Percentiles rank a stretch among this genome's conserved stretches.
These are phyloP conservation scores for Hylaeus anthracinus DNA, from an alignment of 1,140 invertebrate genomes.

Conservation along the genomic window DNA sequence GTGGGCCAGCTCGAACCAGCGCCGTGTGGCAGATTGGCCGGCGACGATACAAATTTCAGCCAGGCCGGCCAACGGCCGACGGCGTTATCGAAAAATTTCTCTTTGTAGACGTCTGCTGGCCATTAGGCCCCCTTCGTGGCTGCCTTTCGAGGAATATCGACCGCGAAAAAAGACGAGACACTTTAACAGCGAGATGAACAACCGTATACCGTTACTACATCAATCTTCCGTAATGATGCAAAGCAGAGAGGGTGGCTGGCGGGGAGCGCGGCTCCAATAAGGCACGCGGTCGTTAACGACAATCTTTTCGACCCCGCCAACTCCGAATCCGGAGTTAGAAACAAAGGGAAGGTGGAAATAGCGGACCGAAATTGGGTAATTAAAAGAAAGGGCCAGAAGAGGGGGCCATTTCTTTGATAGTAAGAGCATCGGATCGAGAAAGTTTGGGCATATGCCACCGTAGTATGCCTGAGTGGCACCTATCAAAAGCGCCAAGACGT, in stretches of 20 bases:
- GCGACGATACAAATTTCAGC: conserved; percentile 29
- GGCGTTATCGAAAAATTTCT: conserved; percentile 43
- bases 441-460: too few relatives aligned
- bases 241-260: conserved; percentile 23
- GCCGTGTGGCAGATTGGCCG: neutral
- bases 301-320: neutral
- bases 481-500: too few relatives aligned
- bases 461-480: too few relatives aligned
- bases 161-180: conserved; percentile 45
- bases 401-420: too few relatives aligned
- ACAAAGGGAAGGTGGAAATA: neutral
- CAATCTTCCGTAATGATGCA: conserved; percentile 53
- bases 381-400: too few relatives aligned
- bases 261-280: neutral
- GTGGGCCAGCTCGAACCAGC: neutral
- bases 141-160: conserved; percentile 42
- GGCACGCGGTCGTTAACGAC: conserved; percentile 26
- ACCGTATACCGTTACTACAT: conserved; percentile 48
- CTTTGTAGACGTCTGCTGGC: conserved; percentile 23
- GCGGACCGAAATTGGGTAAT: neutral
- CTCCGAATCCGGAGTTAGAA: neutral
- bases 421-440: too few relatives aligned
- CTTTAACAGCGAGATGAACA: conserved; percentile 46
- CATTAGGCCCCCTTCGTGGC: conserved; percentile 19
- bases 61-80: neutral